Evolutionary conservation across 2,888 invertebrate genomes (phyloP), one percentile per base, ranked within the genome.

Genomic region (Anticlea derivata): DNA sequence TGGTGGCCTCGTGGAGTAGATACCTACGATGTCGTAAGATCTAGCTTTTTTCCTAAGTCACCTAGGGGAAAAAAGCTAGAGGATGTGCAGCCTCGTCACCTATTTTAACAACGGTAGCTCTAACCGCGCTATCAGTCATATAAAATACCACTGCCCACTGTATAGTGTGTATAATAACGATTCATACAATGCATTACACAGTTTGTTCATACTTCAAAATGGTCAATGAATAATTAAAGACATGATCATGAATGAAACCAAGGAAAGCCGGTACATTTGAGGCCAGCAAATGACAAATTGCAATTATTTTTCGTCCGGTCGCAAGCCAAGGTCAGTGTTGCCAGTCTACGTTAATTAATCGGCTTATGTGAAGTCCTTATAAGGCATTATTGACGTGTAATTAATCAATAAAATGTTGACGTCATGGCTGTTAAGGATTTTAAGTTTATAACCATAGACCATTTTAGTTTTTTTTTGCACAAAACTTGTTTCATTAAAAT

Each of bases 291-390:
- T 40, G 52, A 52, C 47, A 44, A 49, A 49, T 41, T 40, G 50
- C 50, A 47, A 44, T 55, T 55, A 56, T 52, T 49, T 61, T 54
- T 50, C 41, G 54, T 26, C 45, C 47, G 47, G 31, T 43, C 29
- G 27, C 39, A 12, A 47, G 41, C 27, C 58, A 50, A 61, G 61
- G 61, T 30, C 40, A 40, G 51, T 50, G 33, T 47, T 44, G 26
- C 51, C 46, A 51, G 40, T 30, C 8, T 45, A 35, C 22, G 45
- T 4, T 30, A 53, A 46, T 50, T 56, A 52, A 52, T 46, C 58
- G 61, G 58, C 56, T 50, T 58, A 50, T 56, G 34, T 56, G 58
- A 61, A 61, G 58, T 61, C 54, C 43, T 45, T 47, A 50, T 43
- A 46, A 31, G 50, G 58, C 41, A 56, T 50, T 60, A 58, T 58